Evolutionary conservation across 2,113 vertebrate species (phyloP).

Genomic region (Sander lucioperca): DNA sequence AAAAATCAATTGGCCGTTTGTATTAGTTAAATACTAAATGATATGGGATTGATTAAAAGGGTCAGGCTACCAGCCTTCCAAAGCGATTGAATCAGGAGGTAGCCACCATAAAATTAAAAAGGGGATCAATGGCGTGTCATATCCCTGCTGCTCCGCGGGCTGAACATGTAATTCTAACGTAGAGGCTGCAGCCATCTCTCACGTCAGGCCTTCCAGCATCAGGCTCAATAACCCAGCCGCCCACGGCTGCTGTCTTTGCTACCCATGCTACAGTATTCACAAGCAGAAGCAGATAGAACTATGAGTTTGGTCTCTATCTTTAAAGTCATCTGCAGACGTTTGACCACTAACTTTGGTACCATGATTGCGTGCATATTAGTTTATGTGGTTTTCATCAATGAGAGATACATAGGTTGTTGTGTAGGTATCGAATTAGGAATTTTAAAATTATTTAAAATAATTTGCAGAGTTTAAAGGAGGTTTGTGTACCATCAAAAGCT

Average conservation of each 20-base stretch:
- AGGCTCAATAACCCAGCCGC: conserved; percentile 72
- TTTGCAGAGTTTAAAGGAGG: background rate
- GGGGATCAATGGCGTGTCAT: conserved; percentile 83
- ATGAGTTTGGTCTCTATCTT: conserved; percentile 4
- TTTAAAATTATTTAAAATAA: background rate
- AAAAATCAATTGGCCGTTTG: conserved; percentile 57
- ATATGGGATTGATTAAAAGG: conserved; percentile 81
- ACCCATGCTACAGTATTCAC: conserved; percentile 42
- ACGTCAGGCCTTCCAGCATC: conserved; percentile 64
- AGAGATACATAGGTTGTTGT: background rate
- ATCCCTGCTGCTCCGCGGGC: conserved; percentile 71
- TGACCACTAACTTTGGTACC: background rate
- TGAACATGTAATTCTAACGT: conserved; percentile 79
- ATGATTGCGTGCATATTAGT: background rate
- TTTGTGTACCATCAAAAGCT: background rate
- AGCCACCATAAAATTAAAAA: conserved; percentile 86
- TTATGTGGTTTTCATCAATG: background rate
- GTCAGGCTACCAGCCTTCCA: conserved; percentile 60
- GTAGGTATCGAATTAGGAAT: background rate
- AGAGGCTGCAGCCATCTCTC: conserved; percentile 74
- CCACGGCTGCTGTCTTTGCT: conserved; percentile 70
- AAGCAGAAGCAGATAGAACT: conserved; percentile 15
- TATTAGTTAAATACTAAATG: conserved; percentile 74
- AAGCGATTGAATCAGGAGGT: conserved; percentile 79
- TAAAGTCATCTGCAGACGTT: background rate